Conservation (phyloP, 2,888 invertebrate genomes). For the Omphaloscelis lunosa region DNA sequence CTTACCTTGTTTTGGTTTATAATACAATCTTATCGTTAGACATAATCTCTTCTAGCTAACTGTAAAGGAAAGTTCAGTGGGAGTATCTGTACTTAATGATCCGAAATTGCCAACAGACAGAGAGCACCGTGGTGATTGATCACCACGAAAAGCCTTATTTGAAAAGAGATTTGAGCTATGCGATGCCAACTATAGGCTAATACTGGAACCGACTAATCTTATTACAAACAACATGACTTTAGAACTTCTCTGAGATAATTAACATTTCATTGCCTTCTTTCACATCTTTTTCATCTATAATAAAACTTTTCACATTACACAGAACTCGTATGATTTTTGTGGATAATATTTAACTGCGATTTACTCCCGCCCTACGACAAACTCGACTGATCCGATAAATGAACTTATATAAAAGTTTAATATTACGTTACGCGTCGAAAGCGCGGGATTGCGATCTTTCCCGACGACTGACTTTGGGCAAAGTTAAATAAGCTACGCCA, state of each 20-base stretch:
- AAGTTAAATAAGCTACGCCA: slow-evolving; percentile 79
- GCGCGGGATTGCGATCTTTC: slow-evolving; percentile 74
- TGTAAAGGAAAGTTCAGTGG: background rate
- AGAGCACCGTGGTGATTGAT: background rate
- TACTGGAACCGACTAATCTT: background rate
- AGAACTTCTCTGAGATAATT: background rate
- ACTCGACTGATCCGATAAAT: slow-evolving; percentile 70
- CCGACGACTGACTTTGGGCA: slow-evolving; percentile 70
- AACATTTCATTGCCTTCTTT: slow-evolving; percentile 7
- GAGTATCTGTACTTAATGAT: background rate
- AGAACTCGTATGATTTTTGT: slow-evolving; percentile 53
- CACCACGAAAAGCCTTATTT: background rate
- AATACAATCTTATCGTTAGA: background rate
- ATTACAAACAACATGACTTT: background rate
- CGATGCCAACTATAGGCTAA: background rate
- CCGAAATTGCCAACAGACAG: background rate
- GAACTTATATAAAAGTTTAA: slow-evolving; percentile 71
- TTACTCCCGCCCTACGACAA: slow-evolving; percentile 64
- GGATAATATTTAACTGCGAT: slow-evolving; percentile 56
- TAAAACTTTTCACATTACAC: slow-evolving; percentile 53
- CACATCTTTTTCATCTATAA: background rate
- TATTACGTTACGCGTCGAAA: slow-evolving; percentile 68
- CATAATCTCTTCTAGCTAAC: background rate
- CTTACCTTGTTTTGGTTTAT: background rate
- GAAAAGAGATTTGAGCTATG: background rate